Conservation (phyloP, 2,113 vertebrate genomes). For the Ptilonorhynchus violaceus region DNA sequence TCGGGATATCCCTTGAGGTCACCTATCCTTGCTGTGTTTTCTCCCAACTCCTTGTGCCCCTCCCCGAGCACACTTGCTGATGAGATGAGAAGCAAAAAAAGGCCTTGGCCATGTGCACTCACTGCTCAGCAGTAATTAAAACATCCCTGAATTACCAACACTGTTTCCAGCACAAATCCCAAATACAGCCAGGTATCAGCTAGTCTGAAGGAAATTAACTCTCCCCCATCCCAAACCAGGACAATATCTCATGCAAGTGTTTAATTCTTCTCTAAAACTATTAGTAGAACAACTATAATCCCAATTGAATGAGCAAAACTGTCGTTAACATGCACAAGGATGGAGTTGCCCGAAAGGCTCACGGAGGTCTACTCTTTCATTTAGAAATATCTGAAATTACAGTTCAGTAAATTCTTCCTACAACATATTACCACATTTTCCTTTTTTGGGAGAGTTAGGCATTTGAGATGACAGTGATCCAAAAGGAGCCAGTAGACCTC, state of each 20-base stretch:
- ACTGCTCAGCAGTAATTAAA: background rate
- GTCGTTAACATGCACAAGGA: background rate
- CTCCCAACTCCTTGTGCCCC: background rate
- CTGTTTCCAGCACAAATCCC: background rate
- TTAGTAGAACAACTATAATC: background rate
- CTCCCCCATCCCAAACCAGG: background rate
- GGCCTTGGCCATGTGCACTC: background rate
- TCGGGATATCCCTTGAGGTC: background rate
- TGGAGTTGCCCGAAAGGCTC: background rate
- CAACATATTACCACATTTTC: background rate
- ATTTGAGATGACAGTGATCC: background rate
- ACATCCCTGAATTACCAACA: background rate
- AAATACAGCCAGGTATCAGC: too few species aligned
- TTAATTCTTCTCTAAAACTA: background rate
- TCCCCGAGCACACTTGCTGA: background rate
- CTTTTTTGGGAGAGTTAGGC: background rate
- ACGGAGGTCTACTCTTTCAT: background rate
- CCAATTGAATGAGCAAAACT: background rate
- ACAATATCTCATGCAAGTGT: background rate
- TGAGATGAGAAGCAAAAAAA: background rate
- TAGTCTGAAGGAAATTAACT: background rate
- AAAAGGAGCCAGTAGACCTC: background rate
- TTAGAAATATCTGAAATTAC: background rate
- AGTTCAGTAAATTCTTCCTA: background rate
- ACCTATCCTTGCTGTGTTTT: background rate